Evolutionary conservation across 2,113 vertebrate species (phyloP), one percentile per base, ranked within the genome.

Genomic region (Rhea pennata): DNA sequence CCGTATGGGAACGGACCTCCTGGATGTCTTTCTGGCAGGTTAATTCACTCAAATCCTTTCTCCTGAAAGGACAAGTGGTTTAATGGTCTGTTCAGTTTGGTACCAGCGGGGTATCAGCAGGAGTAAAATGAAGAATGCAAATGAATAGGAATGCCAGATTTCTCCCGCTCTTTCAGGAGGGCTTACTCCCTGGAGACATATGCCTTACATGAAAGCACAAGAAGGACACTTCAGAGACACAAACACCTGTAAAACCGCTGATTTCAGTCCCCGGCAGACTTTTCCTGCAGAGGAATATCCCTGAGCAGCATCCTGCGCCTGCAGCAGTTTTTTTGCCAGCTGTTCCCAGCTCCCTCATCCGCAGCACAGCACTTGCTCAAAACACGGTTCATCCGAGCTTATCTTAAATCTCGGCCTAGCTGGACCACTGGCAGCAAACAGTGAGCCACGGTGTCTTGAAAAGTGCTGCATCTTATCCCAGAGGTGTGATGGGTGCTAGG

Each of bases 11-110:
- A 69, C 14, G 12, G 46, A 64, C 29, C 24, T 72, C 0, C 0
- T 0, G 4, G 66, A 10, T 58, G n/a, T 27, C 15, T 69, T 90
- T 87, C 76, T 70, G n/a, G 33, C 31, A 73, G 26, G 48, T 72
- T 86, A 84, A 78, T 84, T 88, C 61, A 44, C 69, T 51, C n/a
- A 94, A 78, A 87, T 88, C 40, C 23, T 17, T 78, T 78, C 9
- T 90, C 40, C 15, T 86, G 27, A 84, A 92, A 87, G 44, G 62
- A 87, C 22, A 91, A 90, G 58, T 51, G 36, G 16, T 74, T 88
- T 81, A 58, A 84, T 72, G 44, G 40, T 92, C 79, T 90, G 29
- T 53, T 93, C 36, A 53, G 65, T 90, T 93, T 78, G 78, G 19
- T 84, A 88, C 61, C 70, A 90, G n/a, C 13, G 56, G 27, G 13